These are phyloP conservation scores for Upupa epops DNA, from an alignment of 2,113 vertebrate genomes.

Conservation along the genomic window DNA sequence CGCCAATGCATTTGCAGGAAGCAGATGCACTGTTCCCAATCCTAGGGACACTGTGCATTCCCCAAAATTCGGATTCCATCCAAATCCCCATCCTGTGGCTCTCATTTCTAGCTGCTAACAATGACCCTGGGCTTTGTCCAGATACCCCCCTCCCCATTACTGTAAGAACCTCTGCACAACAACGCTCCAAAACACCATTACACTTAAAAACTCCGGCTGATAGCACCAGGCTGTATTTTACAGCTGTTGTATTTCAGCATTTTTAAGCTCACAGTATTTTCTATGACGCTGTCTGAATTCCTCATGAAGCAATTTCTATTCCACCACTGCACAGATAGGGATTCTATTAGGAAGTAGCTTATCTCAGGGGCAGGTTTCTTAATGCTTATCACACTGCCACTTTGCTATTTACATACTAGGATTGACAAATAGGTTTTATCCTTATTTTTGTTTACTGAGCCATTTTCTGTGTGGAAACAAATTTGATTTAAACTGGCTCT, in stretches of 20 bases:
- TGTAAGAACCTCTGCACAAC: not conserved
- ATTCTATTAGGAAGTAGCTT: not conserved
- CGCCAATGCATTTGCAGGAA: not conserved
- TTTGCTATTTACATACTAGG: constrained; percentile 46
- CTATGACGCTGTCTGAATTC: not conserved
- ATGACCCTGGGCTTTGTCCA: not conserved
- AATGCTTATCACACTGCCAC: not conserved
- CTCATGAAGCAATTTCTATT: constrained; percentile 8
- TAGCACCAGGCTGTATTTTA: not conserved
- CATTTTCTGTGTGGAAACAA: constrained; percentile 1
- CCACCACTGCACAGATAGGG: not conserved
- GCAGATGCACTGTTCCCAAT: not conserved
- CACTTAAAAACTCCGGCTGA: not conserved
- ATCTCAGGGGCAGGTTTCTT: constrained; percentile 5
- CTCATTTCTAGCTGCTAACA: not conserved
- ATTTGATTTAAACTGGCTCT: constrained; percentile 26
- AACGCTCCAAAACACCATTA: not conserved
- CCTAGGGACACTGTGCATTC: not conserved
- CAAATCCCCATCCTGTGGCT: not conserved
- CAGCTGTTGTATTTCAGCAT: not conserved
- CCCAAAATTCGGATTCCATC: not conserved
- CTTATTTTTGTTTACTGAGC: constrained; percentile 49
- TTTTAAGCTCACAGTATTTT: constrained; percentile 3
- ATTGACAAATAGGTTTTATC: constrained; percentile 29
- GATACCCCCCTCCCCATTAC: not conserved